Base-by-base conservation (phyloP, 2,888 invertebrate genomes). In the Linnaemya vulpina region DNA sequence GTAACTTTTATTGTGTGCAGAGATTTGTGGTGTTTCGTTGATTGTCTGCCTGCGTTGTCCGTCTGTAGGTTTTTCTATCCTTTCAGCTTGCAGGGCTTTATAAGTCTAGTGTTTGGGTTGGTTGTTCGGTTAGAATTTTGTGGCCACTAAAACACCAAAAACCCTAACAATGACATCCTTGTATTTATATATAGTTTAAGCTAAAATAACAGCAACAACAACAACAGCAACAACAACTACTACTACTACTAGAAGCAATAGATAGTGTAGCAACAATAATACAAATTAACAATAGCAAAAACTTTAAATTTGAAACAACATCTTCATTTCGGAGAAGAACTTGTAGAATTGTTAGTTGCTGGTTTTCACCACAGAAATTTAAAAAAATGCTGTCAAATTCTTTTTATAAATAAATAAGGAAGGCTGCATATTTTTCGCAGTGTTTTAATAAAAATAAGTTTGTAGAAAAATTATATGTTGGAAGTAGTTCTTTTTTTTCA, bases 91-190 rank as follows among this genome's bases (percentile, higher is more conserved):
- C 53, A 9, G 71, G 80, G 46, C 49, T 67, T 80, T 77, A 81
- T 73, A 73, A 81, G 73, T 81, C 84, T 81, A 80, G 73, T 77
- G 73, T 84, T 74, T 73, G 20, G 60, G 71, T 71, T 75, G 83
- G 55, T 84, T 79, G 60, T 74, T 76, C 70, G 86, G 82, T 84
- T 77, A 79, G 76, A 78, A 82, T 76, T 70, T 74, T 81, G 86
- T 81, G 84, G 83, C 77, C 81, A 81, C 81, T 78, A 81, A 62
- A 83, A 78, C 43, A 68, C 71, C 73, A 80, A 80, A n/a, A 77
- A 68, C 75, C 73, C 68, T 67, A 77, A 81, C 77, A 83, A 80
- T 74, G 83, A 80, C 80, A 83, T 80, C 65, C 75, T 84, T 74
- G 65, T 68, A 22, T 63, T 78, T 65, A 75, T 60, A 71, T 65